Base-by-base conservation (phyloP, 1,140 invertebrate genomes). In the Drosophila sechellia region DNA sequence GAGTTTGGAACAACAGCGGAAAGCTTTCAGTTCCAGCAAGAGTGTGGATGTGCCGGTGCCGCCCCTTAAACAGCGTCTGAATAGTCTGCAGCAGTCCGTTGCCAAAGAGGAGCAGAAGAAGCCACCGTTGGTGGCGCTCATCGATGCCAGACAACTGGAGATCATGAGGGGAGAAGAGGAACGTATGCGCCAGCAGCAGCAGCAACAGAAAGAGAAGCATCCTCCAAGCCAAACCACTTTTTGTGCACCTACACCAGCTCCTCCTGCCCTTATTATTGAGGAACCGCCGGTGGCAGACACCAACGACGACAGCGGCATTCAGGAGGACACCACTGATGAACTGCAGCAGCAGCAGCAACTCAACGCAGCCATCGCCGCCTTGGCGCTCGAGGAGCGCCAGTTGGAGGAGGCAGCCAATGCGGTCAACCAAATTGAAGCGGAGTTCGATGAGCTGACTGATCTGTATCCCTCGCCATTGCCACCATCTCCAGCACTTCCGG, bases 281-380 rank as follows among this genome's bases (percentile, higher is more conserved):
- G 92, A 92, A 37, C 94, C 93, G 52, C 95, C 96, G 10, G 40
- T 37, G 11, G 22, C 20, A 12, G 54, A 53, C 55, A 39, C 10
- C 95, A 96, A 92, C 93, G 96, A 97, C 90, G 96, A 97, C 77
- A 96, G 96, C 58, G 96, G 96, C 4, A 96, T 97, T 55, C 96
- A 97, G 74, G 96, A 95, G 37, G 83, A 87, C 43, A 27, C 95
- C 95, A 52, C 54, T 2, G 95, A 96, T 85, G 96, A 90, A 37
- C 40, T 81, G 52, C 71, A 83, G 45, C 81, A 90, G 27, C 90
- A 90, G 56, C 83, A 91, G 43, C 84, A 91, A 52, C 50, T 91
- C 1, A 91, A 91, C 54, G 90, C 81, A 12, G 90, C 90, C 35
- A 90, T 91, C 39, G 90, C 87, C 20, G 90, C 90, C 1, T 55